Evolutionary conservation across 2,797 vertebrate species (phyloP), one percentile per base, ranked within the genome.

Genomic region (Girardinus metallicus): DNA sequence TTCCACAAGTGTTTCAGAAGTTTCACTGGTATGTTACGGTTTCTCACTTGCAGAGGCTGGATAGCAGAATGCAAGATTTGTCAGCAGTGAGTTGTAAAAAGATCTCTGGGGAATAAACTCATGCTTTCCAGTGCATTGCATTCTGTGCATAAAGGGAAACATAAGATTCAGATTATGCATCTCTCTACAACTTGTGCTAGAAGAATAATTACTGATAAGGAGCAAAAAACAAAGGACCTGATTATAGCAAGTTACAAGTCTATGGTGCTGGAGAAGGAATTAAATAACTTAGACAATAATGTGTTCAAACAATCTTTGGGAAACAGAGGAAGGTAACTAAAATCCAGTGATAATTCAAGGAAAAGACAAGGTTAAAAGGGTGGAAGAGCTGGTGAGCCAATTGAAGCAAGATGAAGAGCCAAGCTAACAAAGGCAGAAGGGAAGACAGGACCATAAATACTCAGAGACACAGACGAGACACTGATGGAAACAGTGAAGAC

Each of bases 361-460:
- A 26, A 70, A 43, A 41, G 36, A 26, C 39, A 13, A 70, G 66
- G 39, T 70, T 70, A 70, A 43, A n/a, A 12, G 66, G 36, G 21
- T 70, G 66, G 39, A 70, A 43, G 10, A 70, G 66, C 39, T 26
- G 21, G 3, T 70, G 11, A 26, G 66, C 39, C 39, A 70, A 70
- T 15, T 43, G 11, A 43, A 41, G 66, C 18, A 70, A 70, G 36
- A 70, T 43, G 39, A 70, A 70, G 39, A 70, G 66, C 21, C 21
- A 43, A 43, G 23, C 39, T 70, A 70, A 43, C 39, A 70, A 70
- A 41, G 39, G 39, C 66, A 70, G 66, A 70, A 70, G 66, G 66
- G 66, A 70, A 43, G 39, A 70, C 66, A 70, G 66, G 39, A 43
- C 10, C 66, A 70, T 70, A 70, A 70, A 70, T 70, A 70, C 66